Evolutionary conservation across 2,888 invertebrate species (phyloP).

Genomic region (Entomobrya proxima): DNA sequence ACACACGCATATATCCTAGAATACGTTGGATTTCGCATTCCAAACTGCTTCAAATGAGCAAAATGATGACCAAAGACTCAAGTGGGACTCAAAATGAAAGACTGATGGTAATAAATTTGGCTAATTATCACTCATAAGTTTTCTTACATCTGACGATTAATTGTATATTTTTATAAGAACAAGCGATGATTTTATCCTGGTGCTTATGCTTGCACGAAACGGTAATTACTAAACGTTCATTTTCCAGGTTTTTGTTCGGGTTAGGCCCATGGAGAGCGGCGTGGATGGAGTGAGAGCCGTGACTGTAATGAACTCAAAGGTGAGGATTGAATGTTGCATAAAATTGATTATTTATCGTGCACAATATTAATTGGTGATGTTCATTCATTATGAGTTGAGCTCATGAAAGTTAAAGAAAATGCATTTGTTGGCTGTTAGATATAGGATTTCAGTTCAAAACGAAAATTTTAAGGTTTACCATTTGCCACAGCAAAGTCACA

Average conservation of each 20-base stretch:
- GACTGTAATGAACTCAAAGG: slow-evolving; percentile 65
- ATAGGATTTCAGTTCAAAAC: too few species aligned
- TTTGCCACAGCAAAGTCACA: too few species aligned
- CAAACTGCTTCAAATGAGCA: background rate
- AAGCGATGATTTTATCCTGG: too few species aligned
- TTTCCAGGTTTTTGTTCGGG: slow-evolving; percentile 90
- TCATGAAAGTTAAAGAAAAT: too few species aligned
- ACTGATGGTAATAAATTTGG: slow-evolving; percentile 68
- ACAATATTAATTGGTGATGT: too few species aligned
- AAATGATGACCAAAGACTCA: slow-evolving; percentile 66
- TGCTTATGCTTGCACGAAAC: background rate
- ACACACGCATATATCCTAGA: background rate
- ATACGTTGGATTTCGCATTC: background rate
- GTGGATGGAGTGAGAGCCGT: slow-evolving; percentile 76
- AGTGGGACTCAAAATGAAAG: slow-evolving; percentile 70
- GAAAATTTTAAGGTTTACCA: too few species aligned
- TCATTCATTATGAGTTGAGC: too few species aligned
- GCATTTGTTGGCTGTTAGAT: too few species aligned
- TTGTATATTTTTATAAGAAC: too few species aligned
- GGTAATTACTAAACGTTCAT: slow-evolving; percentile 21
- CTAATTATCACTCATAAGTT: background rate
- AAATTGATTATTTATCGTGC: too few species aligned
- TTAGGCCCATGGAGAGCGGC: slow-evolving; percentile 84
- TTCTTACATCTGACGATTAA: too few species aligned
- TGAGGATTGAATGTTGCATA: too few species aligned